Evolutionary conservation across 2,113 vertebrate species (phyloP).

Genomic region (Dasyornis broadbenti): DNA sequence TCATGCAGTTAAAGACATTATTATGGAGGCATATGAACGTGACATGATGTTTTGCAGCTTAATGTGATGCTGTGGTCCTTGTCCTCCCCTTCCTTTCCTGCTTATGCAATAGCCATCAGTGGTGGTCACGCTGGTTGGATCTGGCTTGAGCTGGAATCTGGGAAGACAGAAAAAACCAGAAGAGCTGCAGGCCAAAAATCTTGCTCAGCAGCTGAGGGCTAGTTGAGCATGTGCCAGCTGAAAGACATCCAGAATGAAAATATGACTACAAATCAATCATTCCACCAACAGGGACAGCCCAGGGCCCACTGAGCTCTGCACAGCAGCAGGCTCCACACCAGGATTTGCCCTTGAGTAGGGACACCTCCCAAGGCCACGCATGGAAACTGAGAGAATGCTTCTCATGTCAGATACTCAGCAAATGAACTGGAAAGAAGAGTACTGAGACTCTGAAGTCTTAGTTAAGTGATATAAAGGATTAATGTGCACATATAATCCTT

Average conservation of each 20-base stretch:
- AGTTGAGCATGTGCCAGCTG: background rate
- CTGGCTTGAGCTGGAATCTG: background rate
- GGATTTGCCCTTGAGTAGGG: background rate
- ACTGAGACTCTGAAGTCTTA: background rate
- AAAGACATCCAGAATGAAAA: rapidly evolving
- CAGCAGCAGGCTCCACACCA: background rate
- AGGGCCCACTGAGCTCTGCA: background rate
- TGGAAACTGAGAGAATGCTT: background rate
- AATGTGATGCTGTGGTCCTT: background rate
- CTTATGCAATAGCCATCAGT: background rate
- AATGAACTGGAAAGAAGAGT: background rate
- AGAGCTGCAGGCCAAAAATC: background rate
- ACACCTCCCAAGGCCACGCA: background rate
- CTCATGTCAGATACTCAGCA: background rate
- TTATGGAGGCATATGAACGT: background rate
- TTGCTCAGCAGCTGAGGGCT: background rate
- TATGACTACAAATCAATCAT: background rate
- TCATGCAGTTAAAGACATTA: background rate
- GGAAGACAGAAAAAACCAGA: background rate
- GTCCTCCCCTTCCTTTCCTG: background rate
- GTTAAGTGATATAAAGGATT: background rate
- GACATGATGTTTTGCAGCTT: background rate
- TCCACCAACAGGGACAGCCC: background rate
- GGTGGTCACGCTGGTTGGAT: background rate
- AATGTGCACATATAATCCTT: background rate